Evolutionary conservation across 1,140 invertebrate genomes (phyloP).

Genomic region (Penaeus chinensis): DNA sequence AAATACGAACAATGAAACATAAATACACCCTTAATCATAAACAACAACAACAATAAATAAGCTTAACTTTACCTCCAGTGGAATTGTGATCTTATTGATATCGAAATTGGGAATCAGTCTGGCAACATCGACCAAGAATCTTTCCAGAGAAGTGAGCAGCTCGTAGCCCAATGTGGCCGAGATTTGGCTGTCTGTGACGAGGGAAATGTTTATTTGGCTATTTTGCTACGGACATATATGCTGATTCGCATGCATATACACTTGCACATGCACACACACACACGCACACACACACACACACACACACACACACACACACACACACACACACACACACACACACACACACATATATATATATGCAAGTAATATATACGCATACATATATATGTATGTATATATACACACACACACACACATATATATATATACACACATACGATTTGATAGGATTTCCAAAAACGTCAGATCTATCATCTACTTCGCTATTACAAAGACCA

Average conservation of each 20-base stretch:
- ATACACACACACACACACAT: neutral
- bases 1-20: too few relatives aligned
- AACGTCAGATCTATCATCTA: too few relatives aligned
- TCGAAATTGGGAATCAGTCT: neutral
- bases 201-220: slow-evolving; percentile 46
- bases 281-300: neutral
- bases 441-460: neutral
- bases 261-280: too few relatives aligned
- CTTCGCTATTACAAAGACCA: too few relatives aligned
- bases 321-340: neutral
- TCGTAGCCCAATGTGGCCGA: slow-evolving; percentile 84
- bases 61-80: neutral
- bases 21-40: too few relatives aligned
- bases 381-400: slow-evolving; percentile 1
- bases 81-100: slow-evolving; percentile 24
- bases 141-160: slow-evolving; percentile 79
- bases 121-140: neutral
- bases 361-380: neutral
- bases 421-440: neutral
- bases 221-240: neutral
- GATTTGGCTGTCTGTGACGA: slow-evolving; percentile 87
- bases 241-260: too few relatives aligned
- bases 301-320: too few relatives aligned
- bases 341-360: neutral
- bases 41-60: too few relatives aligned